Evolutionary conservation across 2,113 vertebrate species (phyloP).

Genomic region (Stictonetta naevosa): DNA sequence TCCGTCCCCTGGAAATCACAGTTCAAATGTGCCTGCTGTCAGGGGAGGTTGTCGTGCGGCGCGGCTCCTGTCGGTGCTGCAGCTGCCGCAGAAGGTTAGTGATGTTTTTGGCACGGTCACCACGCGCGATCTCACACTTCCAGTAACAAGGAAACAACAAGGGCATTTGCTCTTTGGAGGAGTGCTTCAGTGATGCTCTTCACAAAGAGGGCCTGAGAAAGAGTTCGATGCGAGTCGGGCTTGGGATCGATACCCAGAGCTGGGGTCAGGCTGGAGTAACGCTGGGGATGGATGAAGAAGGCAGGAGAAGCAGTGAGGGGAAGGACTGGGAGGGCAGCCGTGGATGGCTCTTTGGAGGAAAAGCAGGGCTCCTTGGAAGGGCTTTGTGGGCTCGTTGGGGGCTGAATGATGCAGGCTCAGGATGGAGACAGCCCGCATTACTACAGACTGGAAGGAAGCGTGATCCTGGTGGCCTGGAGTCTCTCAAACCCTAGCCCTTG

Average conservation of each 20-base stretch:
- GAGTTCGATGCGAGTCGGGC: background rate
- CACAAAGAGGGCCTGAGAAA: slow-evolving; percentile 17
- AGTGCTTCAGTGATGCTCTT: slow-evolving; percentile 23
- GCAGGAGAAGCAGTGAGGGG: background rate
- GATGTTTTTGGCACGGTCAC: background rate
- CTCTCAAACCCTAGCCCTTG: slow-evolving; percentile 1
- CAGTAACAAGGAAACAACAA: slow-evolving; percentile 54
- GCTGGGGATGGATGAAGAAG: background rate
- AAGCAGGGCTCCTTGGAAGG: background rate
- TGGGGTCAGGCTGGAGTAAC: background rate
- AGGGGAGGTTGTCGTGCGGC: background rate
- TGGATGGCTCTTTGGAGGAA: background rate
- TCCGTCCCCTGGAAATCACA: slow-evolving; percentile 34
- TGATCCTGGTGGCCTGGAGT: background rate
- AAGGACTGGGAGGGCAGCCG: background rate
- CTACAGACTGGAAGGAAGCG: background rate
- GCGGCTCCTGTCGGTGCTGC: slow-evolving; percentile 18
- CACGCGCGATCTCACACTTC: background rate
- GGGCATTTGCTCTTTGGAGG: slow-evolving; percentile 29
- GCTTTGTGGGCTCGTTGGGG: background rate
- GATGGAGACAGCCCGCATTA: background rate
- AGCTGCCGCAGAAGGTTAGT: background rate
- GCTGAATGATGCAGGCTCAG: background rate
- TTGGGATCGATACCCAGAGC: slow-evolving; percentile 14
- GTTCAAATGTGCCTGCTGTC: slow-evolving; percentile 34